Percentiles rank a stretch among this genome's conserved stretches.
These are phyloP conservation scores for Copsychus sechellarum DNA, from an alignment of 2,113 vertebrate species.

Conservation along the genomic window DNA sequence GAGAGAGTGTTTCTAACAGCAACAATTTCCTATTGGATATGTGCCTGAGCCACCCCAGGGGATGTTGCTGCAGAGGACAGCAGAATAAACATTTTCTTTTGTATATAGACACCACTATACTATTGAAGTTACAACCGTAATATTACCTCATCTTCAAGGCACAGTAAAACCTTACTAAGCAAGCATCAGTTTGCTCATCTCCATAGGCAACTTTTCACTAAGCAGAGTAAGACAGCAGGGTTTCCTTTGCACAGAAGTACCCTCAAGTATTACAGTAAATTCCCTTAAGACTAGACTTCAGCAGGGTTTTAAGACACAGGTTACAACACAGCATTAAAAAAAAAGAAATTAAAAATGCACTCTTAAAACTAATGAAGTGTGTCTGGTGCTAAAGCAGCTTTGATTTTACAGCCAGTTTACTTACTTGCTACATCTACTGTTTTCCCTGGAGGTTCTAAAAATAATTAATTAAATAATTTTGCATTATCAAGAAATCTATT, in stretches of 20 bases:
- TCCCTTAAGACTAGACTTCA: neutral
- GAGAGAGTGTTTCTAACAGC: neutral
- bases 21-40: neutral
- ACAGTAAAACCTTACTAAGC: neutral
- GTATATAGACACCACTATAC: neutral
- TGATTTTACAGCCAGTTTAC: neutral
- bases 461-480: neutral
- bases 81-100: neutral
- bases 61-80: neutral
- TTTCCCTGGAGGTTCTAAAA: neutral
- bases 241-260: conserved; percentile 2
- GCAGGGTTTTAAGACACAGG: neutral
- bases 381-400: neutral
- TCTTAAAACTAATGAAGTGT: neutral
- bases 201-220: conserved; percentile 21
- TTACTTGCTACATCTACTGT: neutral
- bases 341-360: neutral
- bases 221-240: neutral
- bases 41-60: neutral
- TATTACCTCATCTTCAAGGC: neutral
- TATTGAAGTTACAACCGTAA: neutral
- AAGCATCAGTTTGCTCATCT: neutral
- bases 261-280: neutral
- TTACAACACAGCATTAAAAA: neutral
- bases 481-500: neutral